A percentile compares a stretch with the other conserved stretches of the same genome.
Conservation (phyloP, 2,888 invertebrate genomes). For the Hyposoter dolosus region DNA sequence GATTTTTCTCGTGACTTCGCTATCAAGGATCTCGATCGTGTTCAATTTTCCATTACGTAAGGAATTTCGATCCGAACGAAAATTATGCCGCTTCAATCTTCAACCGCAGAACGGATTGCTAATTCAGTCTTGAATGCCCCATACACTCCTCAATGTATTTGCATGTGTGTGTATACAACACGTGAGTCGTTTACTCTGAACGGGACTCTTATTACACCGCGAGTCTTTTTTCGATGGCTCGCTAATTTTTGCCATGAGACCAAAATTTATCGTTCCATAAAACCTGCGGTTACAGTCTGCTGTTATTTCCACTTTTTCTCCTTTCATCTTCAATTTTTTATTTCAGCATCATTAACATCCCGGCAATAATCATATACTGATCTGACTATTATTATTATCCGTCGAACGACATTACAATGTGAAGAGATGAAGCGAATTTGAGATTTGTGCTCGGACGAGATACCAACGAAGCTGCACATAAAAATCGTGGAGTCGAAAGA, state of each 20-base stretch:
- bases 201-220: constrained; percentile 58
- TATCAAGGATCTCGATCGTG: neutral
- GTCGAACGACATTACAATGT: neutral
- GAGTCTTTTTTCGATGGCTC: constrained; percentile 48
- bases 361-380: constrained; percentile 24
- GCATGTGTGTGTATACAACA: constrained; percentile 12
- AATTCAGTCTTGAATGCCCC: neutral
- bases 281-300: constrained; percentile 12
- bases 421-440: neutral
- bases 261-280: constrained; percentile 50
- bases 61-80: neutral
- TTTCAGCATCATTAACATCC: neutral
- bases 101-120: neutral
- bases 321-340: neutral
- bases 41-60: neutral
- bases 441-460: neutral
- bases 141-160: neutral
- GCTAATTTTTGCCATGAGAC: constrained; percentile 27
- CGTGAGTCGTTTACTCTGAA: constrained; percentile 39
- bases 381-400: constrained; percentile 22
- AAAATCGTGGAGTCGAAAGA: neutral
- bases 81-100: neutral
- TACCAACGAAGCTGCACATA: neutral
- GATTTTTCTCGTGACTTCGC: no score
- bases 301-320: neutral